Conservation (phyloP, 2,797 vertebrate genomes). For the Acrossocheilus wenchowensis region DNA sequence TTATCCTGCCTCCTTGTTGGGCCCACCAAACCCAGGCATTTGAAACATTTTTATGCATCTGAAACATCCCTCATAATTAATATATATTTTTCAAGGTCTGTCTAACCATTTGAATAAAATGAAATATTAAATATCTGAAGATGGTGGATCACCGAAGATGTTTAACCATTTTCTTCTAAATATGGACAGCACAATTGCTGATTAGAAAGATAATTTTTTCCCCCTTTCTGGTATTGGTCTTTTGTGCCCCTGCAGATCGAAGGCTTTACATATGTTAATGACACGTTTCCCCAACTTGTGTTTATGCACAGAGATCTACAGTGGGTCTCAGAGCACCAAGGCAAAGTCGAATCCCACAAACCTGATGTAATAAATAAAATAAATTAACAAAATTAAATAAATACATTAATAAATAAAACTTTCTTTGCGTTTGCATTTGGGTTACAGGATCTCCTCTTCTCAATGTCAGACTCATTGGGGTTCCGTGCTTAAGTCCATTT, state of each 20-base stretch:
- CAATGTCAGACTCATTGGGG: slow-evolving; percentile 74
- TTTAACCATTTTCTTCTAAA: slow-evolving; percentile 72
- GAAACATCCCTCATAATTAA: slow-evolving; percentile 76
- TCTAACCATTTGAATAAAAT: slow-evolving; percentile 66
- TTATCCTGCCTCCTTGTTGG: slow-evolving; percentile 14
- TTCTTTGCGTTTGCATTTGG: slow-evolving; percentile 2
- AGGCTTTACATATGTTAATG: neutral
- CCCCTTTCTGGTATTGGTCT: slow-evolving; percentile 1
- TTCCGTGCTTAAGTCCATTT: slow-evolving; percentile 79
- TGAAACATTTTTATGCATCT: slow-evolving; percentile 62
- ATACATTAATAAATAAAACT: neutral
- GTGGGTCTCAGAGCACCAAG: neutral
- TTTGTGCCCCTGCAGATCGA: neutral
- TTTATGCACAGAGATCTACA: neutral
- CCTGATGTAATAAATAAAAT: neutral
- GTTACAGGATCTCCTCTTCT: slow-evolving; percentile 28
- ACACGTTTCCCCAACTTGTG: neutral
- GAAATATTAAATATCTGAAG: slow-evolving; percentile 78
- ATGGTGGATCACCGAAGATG: slow-evolving; percentile 67
- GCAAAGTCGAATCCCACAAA: neutral
- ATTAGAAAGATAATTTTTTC: slow-evolving; percentile 61
- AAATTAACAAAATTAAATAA: neutral
- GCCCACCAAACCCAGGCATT: neutral
- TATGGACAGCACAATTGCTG: slow-evolving; percentile 63
- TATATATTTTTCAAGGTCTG: slow-evolving; percentile 69